Base-by-base conservation (phyloP, 2,797 vertebrate species). In the Hyperoplus lanceolatus region DNA sequence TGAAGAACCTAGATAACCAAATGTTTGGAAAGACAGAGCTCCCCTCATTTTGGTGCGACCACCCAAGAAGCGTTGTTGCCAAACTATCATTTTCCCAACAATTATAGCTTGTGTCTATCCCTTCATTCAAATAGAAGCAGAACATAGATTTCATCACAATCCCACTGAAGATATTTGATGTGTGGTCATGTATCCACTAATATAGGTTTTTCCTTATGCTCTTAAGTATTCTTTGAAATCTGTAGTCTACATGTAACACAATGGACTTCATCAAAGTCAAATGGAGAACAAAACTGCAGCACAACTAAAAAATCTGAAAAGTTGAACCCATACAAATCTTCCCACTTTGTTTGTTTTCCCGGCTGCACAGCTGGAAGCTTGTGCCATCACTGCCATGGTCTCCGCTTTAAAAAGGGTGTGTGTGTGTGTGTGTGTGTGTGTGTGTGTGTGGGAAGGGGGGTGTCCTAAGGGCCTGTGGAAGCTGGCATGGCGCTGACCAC, bases 401-500 rank as follows among this genome's bases (percentile, higher is more conserved):
- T 90, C 45, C 74, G 82, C 82, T 91, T 85, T 69, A 80, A 92
- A 81, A 78, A 60, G 69, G 41, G 53, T 29, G 29, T 29, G 29
- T 29, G 29, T 29, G 29, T 29, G 29, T 29, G 29, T 29, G 29
- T 29, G 29, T 29, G 29, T 29, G 29, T 29, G 29, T 29, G 29
- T 29, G 4, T 15, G 4, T 8, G 12, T 12, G 18, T 38, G 62
- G 48, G 48, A 21, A 21, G 43, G 43, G 53, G 0, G 62, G 69
- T 61, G 77, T 91, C 89, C 90, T 87, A 68, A 63, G 90, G 88
- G 91, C 72, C 83, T 45, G 68, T 64, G 81, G 50, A 87, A 93
- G 91, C 84, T 91, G 91, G 92, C 92, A 92, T 84, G 75, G 62
- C 6, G 85, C 80, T 91, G 90, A 92, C 92, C 92, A 78, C 57